phyloP scores from a whole-genome alignment of 2,888 invertebrate genomes.

The Globia sparganii region DNA sequence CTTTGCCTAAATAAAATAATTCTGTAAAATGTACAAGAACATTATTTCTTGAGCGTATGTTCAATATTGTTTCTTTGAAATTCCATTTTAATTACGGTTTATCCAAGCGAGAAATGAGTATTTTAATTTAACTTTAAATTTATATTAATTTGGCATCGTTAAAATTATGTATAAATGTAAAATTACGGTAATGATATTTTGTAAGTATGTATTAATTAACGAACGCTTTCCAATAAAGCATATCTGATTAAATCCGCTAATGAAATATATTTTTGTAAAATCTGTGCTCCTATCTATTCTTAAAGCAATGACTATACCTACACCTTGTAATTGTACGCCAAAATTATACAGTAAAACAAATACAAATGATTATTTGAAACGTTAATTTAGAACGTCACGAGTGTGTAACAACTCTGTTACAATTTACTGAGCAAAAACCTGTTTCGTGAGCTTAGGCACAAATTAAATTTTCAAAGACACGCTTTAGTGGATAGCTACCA shows the following conservation, averaged over 20 bases:
- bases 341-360: not conserved
- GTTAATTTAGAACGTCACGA: slow-evolving; percentile 6
- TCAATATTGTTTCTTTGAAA: slow-evolving; percentile 7
- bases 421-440: slow-evolving; percentile 9
- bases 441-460: slow-evolving; percentile 1
- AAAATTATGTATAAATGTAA: slow-evolving; percentile 51
- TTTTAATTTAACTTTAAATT: slow-evolving; percentile 20
- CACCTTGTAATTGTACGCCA: not conserved
- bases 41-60: slow-evolving; percentile 11
- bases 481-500: slow-evolving; percentile 12
- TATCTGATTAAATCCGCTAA: slow-evolving; percentile 5
- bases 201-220: slow-evolving; percentile 40
- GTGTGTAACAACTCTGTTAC: not conserved
- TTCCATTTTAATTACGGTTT: slow-evolving; percentile 14
- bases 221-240: slow-evolving; percentile 26
- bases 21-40: slow-evolving; percentile 20
- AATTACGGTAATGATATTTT: slow-evolving; percentile 47
- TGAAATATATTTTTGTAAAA: slow-evolving; percentile 25
- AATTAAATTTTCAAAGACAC: slow-evolving; percentile 8
- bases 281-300: not conserved
- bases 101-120: slow-evolving; percentile 7
- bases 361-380: not conserved
- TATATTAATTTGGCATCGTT: slow-evolving; percentile 37
- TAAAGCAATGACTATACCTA: not conserved
- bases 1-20: slow-evolving; percentile 15